These are phyloP conservation scores for Drosophila greeni DNA, from an alignment of 2,888 invertebrate species.

Conservation along the genomic window DNA sequence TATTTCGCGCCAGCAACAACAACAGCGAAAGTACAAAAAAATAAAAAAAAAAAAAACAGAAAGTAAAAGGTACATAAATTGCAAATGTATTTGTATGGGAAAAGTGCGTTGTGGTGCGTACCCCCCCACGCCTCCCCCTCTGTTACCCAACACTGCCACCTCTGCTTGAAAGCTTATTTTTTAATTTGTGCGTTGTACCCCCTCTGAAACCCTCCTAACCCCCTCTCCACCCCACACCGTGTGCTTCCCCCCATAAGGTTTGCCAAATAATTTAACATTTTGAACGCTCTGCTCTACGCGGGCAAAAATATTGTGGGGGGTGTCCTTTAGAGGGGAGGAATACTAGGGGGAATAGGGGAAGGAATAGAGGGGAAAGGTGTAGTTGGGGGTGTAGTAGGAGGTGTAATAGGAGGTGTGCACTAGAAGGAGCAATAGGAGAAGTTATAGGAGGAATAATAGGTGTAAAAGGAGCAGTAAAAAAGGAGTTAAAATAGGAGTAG, in stretches of 20 bases:
- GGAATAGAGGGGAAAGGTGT: neutral
- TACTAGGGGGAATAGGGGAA: neutral
- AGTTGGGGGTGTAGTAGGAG: neutral
- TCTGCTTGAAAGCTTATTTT: conserved; percentile 45
- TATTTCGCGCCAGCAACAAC: conserved; percentile 38
- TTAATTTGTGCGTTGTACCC: conserved; percentile 47
- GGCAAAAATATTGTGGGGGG: neutral
- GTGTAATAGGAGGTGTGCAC: neutral
- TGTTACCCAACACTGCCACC: conserved; percentile 15
- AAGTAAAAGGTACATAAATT: conserved; percentile 53
- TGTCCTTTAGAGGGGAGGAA: neutral
- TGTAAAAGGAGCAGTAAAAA: neutral
- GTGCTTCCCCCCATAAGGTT: neutral
- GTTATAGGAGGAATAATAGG: neutral
- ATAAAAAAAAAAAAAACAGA: neutral
- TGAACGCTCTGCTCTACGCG: conserved; percentile 3
- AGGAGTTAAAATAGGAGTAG: neutral
- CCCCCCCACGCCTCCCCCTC: neutral
- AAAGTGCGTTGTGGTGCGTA: conserved; percentile 54
- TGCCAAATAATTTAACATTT: conserved; percentile 50
- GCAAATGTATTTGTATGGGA: conserved; percentile 52
- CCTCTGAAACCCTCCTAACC: neutral
- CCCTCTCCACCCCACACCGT: neutral
- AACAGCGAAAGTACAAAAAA: neutral
- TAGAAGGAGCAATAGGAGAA: neutral